Conservation (phyloP, 2,797 vertebrate species). For the Champsocephalus gunnari region DNA sequence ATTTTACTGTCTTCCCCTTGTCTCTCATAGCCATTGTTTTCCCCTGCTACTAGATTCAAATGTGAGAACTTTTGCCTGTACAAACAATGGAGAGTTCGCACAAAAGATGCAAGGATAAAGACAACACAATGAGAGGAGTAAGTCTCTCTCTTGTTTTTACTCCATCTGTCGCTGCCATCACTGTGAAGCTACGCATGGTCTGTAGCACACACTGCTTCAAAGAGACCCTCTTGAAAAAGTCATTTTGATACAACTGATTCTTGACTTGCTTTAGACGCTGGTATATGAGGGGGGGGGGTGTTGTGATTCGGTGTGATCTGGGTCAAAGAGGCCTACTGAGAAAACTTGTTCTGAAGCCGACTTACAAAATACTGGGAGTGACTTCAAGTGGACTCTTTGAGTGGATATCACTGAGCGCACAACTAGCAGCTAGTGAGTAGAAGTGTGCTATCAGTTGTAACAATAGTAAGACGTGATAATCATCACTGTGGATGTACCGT, state of each 20-base stretch:
- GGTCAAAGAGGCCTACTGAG: constrained; percentile 42
- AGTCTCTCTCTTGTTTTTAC: constrained; percentile 32
- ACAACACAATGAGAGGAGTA: constrained; percentile 32
- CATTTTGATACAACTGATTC: constrained; percentile 63
- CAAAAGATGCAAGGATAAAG: constrained; percentile 32
- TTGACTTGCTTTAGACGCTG: constrained; percentile 53
- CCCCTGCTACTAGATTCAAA: constrained; percentile 22
- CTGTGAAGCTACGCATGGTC: constrained; percentile 48
- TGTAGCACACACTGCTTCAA: constrained; percentile 58
- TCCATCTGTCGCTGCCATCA: constrained; percentile 22
- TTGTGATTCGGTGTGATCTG: constrained; percentile 45
- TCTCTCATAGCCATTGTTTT: constrained; percentile 7
- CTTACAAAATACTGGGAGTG: constrained; percentile 35
- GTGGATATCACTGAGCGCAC: constrained; percentile 18
- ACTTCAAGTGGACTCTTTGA: constrained; percentile 45
- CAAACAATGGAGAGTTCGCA: constrained; percentile 23
- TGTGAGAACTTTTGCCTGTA: constrained; percentile 10
- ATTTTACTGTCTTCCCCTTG: constrained; percentile 6
- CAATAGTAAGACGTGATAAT: constrained; percentile 25
- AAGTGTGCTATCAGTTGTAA: constrained; percentile 18
- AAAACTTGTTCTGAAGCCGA: constrained; percentile 45
- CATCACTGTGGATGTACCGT: constrained; percentile 13
- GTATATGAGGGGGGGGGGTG: constrained; percentile 31
- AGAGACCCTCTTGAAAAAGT: constrained; percentile 65
- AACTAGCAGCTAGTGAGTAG: constrained; percentile 4